A percentile compares a stretch with the other conserved stretches of the same genome.
These are phyloP conservation scores for Spinus olivaceus DNA, from an alignment of 2,797 vertebrate species.

Conservation along the genomic window DNA sequence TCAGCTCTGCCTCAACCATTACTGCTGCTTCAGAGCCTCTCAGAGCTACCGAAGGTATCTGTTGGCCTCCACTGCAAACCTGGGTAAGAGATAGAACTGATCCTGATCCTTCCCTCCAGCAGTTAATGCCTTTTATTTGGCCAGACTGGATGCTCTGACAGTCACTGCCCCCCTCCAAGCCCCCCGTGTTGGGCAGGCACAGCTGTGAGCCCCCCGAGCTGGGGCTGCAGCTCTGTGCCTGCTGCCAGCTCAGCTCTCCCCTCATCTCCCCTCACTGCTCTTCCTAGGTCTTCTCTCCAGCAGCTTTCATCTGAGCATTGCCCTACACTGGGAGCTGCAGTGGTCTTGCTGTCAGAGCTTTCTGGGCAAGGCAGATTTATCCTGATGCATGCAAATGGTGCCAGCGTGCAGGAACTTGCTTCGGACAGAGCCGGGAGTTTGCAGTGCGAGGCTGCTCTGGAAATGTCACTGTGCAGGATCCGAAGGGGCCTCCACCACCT, in stretches of 20 bases:
- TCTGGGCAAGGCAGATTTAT: not conserved
- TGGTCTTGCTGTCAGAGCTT: not conserved
- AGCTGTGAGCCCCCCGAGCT: not conserved
- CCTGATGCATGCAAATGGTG: not conserved
- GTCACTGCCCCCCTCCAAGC: not conserved
- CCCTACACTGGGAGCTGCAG: not conserved
- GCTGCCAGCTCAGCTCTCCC: not conserved
- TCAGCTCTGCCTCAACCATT: not conserved
- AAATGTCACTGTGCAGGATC: not conserved
- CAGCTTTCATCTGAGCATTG: not conserved
- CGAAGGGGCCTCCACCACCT: not conserved
- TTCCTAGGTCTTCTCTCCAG: not conserved
- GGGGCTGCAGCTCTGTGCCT: not conserved
- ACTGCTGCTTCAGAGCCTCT: not conserved
- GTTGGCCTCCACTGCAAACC: not conserved
- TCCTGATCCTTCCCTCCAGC: not conserved
- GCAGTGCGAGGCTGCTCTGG: not conserved
- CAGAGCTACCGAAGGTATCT: accelerated
- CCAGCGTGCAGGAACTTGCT: not conserved
- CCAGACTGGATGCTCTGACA: not conserved
- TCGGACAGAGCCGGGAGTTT: not conserved
- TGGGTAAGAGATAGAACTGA: not conserved
- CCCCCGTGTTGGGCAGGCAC: not conserved
- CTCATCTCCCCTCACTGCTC: not conserved
- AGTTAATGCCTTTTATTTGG: not conserved